Conservation (phyloP, 2,888 invertebrate species). For the Theodoxus fluviatilis region DNA sequence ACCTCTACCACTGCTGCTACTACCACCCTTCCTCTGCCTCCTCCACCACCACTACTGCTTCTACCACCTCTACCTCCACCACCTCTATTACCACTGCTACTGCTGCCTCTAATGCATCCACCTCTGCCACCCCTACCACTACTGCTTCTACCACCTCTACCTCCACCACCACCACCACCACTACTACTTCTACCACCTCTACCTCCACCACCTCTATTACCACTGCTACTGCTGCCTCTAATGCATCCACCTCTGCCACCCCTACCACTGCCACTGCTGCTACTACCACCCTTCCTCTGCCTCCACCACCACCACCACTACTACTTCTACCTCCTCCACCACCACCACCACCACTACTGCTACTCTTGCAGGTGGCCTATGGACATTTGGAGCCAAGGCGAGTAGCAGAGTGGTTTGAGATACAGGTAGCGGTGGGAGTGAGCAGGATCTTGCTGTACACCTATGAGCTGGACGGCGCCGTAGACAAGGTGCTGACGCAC, state of each 20-base stretch:
- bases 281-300: not conserved
- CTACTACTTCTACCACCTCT: slow-evolving; percentile 23
- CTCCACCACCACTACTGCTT: slow-evolving; percentile 9
- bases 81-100: slow-evolving; percentile 16
- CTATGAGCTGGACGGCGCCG: too few species aligned
- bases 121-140: not conserved
- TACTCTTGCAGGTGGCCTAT: too few species aligned
- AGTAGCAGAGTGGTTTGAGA: too few species aligned
- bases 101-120: not conserved
- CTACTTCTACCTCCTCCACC: not conserved
- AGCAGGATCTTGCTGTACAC: too few species aligned
- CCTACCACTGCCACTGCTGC: not conserved
- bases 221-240: slow-evolving; percentile 20
- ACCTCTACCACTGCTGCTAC: slow-evolving; percentile 1
- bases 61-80: slow-evolving; percentile 8
- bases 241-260: slow-evolving; percentile 17
- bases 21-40: slow-evolving; percentile 3
- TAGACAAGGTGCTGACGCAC: too few species aligned
- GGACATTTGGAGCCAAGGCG: too few species aligned
- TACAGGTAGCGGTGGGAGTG: too few species aligned
- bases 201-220: slow-evolving; percentile 21
- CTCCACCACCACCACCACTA: not conserved
- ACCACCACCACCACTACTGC: too few species aligned
- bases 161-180: slow-evolving; percentile 18
- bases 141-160: slow-evolving; percentile 3